Evolutionary conservation across 2,888 invertebrate genomes (phyloP).

Genomic region (Smittia sp.): DNA sequence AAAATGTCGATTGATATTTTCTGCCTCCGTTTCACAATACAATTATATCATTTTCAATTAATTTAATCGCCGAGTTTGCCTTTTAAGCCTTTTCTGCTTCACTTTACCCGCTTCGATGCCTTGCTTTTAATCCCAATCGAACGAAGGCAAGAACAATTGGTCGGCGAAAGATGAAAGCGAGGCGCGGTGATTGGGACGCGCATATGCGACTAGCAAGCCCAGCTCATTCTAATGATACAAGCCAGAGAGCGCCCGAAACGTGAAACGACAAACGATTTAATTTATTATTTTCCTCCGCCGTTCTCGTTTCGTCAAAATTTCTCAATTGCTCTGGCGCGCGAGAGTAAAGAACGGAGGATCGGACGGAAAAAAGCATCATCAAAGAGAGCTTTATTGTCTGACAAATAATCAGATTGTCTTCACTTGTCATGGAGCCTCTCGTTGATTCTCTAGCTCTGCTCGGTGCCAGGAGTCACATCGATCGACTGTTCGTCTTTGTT

Average conservation of each 20-base stretch:
- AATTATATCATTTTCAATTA: slow-evolving; percentile 36
- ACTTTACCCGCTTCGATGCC: slow-evolving; percentile 9
- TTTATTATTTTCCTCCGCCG: slow-evolving; percentile 9
- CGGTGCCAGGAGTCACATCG: background rate
- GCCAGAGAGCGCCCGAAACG: background rate
- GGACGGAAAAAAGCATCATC: background rate
- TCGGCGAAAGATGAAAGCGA: slow-evolving; percentile 26
- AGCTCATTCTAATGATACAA: slow-evolving; percentile 23
- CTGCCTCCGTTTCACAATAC: slow-evolving; percentile 12
- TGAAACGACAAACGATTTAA: slow-evolving; percentile 24
- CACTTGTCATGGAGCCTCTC: slow-evolving; percentile 23
- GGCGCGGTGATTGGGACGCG: background rate
- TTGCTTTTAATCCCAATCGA: background rate
- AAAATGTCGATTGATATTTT: background rate
- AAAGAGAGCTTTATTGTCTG: slow-evolving; percentile 34
- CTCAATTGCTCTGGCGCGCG: background rate
- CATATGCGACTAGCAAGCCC: background rate
- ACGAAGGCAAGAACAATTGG: slow-evolving; percentile 29
- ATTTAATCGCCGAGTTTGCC: slow-evolving; percentile 19
- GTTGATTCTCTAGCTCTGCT: background rate
- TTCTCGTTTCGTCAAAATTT: slow-evolving; percentile 11
- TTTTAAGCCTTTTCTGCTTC: slow-evolving; percentile 22
- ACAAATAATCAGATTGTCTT: slow-evolving; percentile 37
- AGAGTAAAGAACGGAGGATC: background rate
- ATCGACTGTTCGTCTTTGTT: background rate